Evolutionary conservation across 2,797 vertebrate species (phyloP).

Genomic region (Microctenopoma steveboyesi): DNA sequence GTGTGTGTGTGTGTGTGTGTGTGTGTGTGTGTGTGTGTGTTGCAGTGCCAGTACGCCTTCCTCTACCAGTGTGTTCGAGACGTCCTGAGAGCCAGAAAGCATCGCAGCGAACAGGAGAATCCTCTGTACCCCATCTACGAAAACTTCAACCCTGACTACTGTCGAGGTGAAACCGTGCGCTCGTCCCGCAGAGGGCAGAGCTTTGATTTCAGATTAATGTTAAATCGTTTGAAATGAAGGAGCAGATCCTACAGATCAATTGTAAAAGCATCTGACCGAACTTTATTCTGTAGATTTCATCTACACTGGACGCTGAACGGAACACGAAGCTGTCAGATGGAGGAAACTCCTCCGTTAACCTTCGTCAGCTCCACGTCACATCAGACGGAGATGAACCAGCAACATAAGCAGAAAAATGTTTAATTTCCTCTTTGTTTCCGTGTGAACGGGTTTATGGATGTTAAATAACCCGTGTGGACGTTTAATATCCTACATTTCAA

Average conservation of each 20-base stretch:
- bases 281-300: slow-evolving; percentile 69
- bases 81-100: slow-evolving; percentile 90
- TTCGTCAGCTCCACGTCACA: not conserved
- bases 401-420: not conserved
- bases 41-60: slow-evolving; percentile 93
- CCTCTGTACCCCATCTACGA: slow-evolving; percentile 95
- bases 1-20: too few species aligned
- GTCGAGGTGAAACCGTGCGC: slow-evolving; percentile 81
- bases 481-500: too few species aligned
- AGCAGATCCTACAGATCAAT: too few species aligned
- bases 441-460: not conserved
- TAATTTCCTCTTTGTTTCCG: not conserved
- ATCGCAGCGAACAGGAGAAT: slow-evolving; percentile 91
- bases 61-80: slow-evolving; percentile 94
- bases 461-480: too few species aligned
- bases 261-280: too few species aligned
- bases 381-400: not conserved
- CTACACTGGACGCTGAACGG: slow-evolving; percentile 64
- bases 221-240: too few species aligned
- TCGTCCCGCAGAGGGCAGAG: too few species aligned
- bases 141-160: slow-evolving; percentile 95
- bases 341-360: not conserved
- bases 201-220: too few species aligned
- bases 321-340: not conserved
- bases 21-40: not conserved